These are phyloP conservation scores for Eucidaris tribuloides DNA, from an alignment of 35 echinoderm and acorn worm species.

Conservation along the genomic window DNA sequence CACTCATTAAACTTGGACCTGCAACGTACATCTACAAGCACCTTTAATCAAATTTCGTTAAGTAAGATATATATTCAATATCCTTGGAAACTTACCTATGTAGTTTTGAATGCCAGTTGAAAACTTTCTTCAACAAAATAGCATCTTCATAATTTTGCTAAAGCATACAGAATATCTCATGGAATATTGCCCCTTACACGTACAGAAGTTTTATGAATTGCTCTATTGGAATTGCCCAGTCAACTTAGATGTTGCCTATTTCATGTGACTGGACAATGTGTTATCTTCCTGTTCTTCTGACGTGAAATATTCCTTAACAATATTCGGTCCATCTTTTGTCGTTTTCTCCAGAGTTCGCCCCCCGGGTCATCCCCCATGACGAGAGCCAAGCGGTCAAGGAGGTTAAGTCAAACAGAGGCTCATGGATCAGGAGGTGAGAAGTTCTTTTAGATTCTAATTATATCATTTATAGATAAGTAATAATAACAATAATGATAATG, in stretches of 20 bases:
- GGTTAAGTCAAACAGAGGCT: constrained; percentile 6
- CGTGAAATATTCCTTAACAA: neutral
- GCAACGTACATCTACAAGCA: too few relatives aligned
- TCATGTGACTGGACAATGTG: neutral
- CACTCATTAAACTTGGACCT: too few relatives aligned
- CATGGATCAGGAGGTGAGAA: constrained; percentile 16
- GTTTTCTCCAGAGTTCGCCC: constrained; percentile 2
- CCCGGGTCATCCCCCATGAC: constrained; percentile 33
- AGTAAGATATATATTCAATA: too few relatives aligned
- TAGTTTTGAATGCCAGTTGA: too few relatives aligned
- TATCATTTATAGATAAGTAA: too few relatives aligned
- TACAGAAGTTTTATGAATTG: neutral
- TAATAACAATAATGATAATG: too few relatives aligned
- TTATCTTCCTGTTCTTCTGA: neutral
- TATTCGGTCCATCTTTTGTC: neutral
- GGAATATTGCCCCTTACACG: neutral
- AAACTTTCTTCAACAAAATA: too few relatives aligned
- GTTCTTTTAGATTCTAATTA: too few relatives aligned
- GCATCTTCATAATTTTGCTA: too few relatives aligned
- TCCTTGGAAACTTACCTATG: too few relatives aligned
- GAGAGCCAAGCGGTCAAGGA: constrained; percentile 29
- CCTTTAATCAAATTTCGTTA: too few relatives aligned
- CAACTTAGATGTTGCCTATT: neutral
- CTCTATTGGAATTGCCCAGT: neutral
- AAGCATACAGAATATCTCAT: neutral